Evolutionary conservation across 1,140 invertebrate genomes (phyloP).

Genomic region (Neodiprion virginianus): DNA sequence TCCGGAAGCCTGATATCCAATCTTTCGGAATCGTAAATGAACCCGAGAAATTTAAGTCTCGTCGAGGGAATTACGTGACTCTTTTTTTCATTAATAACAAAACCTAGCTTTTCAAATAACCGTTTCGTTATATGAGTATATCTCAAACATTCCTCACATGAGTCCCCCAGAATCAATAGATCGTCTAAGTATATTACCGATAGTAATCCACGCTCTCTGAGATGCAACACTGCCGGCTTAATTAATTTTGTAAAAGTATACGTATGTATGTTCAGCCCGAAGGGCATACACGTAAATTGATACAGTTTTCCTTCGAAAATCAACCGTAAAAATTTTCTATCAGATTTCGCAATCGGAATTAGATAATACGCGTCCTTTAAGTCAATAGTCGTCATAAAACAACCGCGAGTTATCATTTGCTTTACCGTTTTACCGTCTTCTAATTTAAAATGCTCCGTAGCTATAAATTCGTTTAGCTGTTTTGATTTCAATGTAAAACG

Average conservation of each 20-base stretch:
- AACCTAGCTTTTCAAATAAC: conserved; percentile 16
- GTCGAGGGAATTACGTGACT: conserved; percentile 17
- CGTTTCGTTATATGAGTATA: conserved; percentile 6
- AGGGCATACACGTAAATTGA: conserved; percentile 1
- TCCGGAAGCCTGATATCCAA: conserved; percentile 9
- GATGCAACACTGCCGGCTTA: conserved; percentile 20
- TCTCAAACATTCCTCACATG: conserved; percentile 5
- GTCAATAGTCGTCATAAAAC: neutral
- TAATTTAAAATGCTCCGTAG: neutral
- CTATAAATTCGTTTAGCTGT: no score
- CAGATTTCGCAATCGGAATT: neutral
- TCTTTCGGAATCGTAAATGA: conserved; percentile 16
- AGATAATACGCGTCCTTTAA: neutral
- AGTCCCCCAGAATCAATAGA: conserved; percentile 11
- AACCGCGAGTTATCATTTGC: neutral
- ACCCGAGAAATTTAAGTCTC: conserved; percentile 19
- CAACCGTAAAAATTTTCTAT: neutral
- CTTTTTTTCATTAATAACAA: conserved; percentile 23
- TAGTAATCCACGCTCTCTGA: conserved; percentile 13
- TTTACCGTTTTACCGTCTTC: neutral
- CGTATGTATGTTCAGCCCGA: conserved; percentile 27
- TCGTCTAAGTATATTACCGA: conserved; percentile 23
- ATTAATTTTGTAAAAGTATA: conserved; percentile 33
- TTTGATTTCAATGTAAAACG: no score
- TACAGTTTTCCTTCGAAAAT: neutral